Base-by-base conservation (phyloP, 1,140 invertebrate species). In the Lasioglossum albipes region DNA sequence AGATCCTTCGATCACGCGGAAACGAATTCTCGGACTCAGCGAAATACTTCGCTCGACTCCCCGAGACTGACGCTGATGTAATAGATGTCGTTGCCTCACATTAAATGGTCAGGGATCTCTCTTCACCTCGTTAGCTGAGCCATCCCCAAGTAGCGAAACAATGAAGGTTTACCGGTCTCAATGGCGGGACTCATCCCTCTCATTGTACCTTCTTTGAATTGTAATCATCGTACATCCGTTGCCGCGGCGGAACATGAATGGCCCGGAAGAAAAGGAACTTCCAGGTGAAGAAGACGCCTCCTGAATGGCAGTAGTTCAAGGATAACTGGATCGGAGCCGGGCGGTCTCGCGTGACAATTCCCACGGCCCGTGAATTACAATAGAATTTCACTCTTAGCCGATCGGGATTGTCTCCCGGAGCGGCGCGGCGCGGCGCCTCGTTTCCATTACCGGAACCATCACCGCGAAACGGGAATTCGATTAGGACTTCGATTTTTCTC, bases 191-290 rank as follows among this genome's bases (percentile, higher is more conserved):
- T 75, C 54, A 27, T 41, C 73, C 27, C 65, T 68, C 22, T 42
- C 65, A 80, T 69, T 67, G 65, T 75, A 45, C 72, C 42, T 52
- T 45, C 79, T 54, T 75, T 75, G 73, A 80, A 76, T 81, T 68
- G 74, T 71, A 70, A 81, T 81, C 79, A 77, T 65, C 66, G 67
- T 77, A 77, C 74, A 81, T 77, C 67, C 70, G 79, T 67, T 77
- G 49, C 45, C 45, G 67, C 67, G 79, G 74, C n/a, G 20, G 45
- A 57, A 71, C 75, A 22, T 72, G 75, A 79, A 79, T 79, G 20
- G 67, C 7, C 31, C 5, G 31, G 49, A 68, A 79, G 81, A 82
- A 82, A 82, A 79, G 69, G 54, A 45, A 52, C 68, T 9, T 3
- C 13, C 13, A 49, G 52, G 16, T 42, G 68, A 79, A 82, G 75